Evolutionary conservation across 37 sponge, comb jelly and placozoan genomes (phyloP).

Genomic region (Petrosia ficiformis): DNA sequence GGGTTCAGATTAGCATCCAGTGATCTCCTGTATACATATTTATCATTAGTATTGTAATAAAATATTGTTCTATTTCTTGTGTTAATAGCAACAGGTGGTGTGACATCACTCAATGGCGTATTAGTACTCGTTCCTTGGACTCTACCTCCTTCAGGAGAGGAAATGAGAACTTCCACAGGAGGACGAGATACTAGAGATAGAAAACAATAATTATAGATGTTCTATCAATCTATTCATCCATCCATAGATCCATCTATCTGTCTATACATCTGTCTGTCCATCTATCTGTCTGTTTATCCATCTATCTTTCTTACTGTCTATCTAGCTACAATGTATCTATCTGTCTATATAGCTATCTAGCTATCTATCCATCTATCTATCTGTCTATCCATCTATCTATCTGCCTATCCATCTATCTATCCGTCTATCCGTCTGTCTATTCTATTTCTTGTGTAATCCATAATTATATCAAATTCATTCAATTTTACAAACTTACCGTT

Average conservation of each 20-base stretch:
- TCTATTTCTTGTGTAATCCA: background rate
- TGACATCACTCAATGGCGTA: background rate
- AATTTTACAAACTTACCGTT: constrained; percentile 2
- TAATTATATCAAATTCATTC: background rate
- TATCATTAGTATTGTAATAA: constrained; percentile 14
- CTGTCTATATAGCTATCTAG: background rate
- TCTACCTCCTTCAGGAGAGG: background rate
- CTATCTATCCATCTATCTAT: background rate
- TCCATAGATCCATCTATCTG: background rate
- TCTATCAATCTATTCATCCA: background rate
- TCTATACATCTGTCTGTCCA: too few species aligned
- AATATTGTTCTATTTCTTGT: constrained; percentile 19
- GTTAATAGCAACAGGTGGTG: constrained; percentile 27
- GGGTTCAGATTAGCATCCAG: too few species aligned
- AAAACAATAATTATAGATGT: background rate
- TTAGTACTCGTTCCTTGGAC: background rate
- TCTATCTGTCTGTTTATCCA: too few species aligned
- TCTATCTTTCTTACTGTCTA: too few species aligned
- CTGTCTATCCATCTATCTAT: background rate
- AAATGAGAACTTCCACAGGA: constrained; percentile 32
- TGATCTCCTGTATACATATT: constrained; percentile 8
- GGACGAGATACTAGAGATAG: constrained; percentile 21
- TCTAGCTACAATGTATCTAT: background rate
- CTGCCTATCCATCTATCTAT: too few species aligned
- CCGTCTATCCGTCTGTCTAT: too few species aligned